Conservation (phyloP, 2,888 invertebrate genomes). For the Ferrisia virgata region DNA sequence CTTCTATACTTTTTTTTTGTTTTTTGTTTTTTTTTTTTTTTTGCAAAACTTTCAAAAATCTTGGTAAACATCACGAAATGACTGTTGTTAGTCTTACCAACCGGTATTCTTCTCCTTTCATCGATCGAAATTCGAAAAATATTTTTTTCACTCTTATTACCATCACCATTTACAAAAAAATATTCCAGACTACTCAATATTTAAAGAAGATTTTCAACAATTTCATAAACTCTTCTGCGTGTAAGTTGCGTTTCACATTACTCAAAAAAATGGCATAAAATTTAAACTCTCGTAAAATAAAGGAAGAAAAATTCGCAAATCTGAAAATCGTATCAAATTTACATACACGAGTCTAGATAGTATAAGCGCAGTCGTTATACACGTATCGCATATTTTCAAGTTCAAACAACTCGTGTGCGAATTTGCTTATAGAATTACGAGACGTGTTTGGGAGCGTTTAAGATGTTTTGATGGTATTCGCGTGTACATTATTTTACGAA, state of each 20-base stretch:
- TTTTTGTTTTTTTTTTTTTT: too few species aligned
- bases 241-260: not conserved
- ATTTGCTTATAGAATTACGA: not conserved
- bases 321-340: not conserved
- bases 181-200: too few species aligned
- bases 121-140: not conserved
- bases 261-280: not conserved
- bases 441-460: constrained; percentile 5
- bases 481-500: not conserved
- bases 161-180: too few species aligned
- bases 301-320: not conserved
- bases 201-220: not conserved
- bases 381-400: not conserved
- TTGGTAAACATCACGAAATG: not conserved
- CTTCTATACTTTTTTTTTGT: too few species aligned
- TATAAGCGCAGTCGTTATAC: not conserved
- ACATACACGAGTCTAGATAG: not conserved
- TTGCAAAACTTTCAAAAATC: not conserved
- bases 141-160: too few species aligned
- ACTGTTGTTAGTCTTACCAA: not conserved
- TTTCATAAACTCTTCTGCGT: not conserved
- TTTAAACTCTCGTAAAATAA: not conserved
- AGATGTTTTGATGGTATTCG: not conserved
- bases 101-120: too few species aligned
- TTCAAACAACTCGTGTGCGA: not conserved